Evolutionary conservation across 53 echinoderm and acorn worm species (phyloP), one percentile per base, ranked within the genome.

Genomic region (Glandiceps talaboti): DNA sequence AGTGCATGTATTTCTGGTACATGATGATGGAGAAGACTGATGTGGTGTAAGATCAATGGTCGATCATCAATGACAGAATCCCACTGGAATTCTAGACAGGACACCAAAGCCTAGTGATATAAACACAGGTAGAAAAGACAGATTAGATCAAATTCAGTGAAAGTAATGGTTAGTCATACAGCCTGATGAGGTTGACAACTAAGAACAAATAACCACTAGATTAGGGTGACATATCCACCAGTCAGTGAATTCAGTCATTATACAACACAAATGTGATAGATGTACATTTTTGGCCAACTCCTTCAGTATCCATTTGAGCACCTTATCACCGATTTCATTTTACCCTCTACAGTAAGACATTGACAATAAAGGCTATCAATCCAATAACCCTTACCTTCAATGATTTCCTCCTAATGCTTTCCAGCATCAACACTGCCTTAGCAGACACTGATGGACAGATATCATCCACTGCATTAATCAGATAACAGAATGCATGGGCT

Each of bases 11-110:
- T 87, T 0, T 73, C 78, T 28, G 93, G 88, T 79, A 95, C 84
- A 33, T 32, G 77, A 86, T 83, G 90, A 80, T 94, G 92, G 32
- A 95, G 76, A 25, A 88, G 86, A 78, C 88, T 88, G 74, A 95
- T 77, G 83, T 80, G 77, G 28, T 87, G 85, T 26, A 95, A 85
- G 79, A 95, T 95, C 74, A 95, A 82, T 25, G 92, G 92, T 0
- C 95, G 84, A 76, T 95, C 95, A 83, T 95, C 95, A 1, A 95
- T 81, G 0, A 95, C 95, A 1, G 92, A 95, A 85, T 95, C 95
- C 95, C 95, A 95, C 75, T 95, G 95, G 88, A 90, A 95, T 84
- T 95, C 95, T 45, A 95, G 84, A 74, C 95, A 95, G 0, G 88
- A 82, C 0, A 95, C 90, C 32, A 95, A 74, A 27, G 90, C 92